phyloP scores from a whole-genome alignment of 2,888 invertebrate species.

The Athripsodes cinereus region DNA sequence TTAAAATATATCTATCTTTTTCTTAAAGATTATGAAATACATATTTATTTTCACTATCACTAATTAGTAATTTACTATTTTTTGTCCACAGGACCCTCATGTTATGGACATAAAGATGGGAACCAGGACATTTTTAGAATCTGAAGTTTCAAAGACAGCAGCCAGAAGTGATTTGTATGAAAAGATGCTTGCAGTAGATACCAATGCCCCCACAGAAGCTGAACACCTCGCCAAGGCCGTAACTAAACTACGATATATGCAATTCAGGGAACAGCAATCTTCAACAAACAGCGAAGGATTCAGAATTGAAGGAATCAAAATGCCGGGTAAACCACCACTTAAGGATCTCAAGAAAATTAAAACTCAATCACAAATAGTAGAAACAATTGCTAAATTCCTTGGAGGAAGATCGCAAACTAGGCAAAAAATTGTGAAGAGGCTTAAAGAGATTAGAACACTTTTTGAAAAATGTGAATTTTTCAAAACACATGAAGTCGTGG shows the following conservation, averaged over 20 bases:
- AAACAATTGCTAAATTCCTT: slow-evolving; percentile 70
- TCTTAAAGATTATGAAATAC: neutral
- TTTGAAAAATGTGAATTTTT: slow-evolving; percentile 84
- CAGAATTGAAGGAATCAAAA: slow-evolving; percentile 91
- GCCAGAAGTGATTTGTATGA: slow-evolving; percentile 85
- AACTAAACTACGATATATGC: slow-evolving; percentile 95
- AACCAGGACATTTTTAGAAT: slow-evolving; percentile 89
- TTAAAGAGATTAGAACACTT: slow-evolving; percentile 68
- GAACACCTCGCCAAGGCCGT: slow-evolving; percentile 79
- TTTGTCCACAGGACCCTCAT: slow-evolving; percentile 62
- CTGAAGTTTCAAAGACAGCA: slow-evolving; percentile 84
- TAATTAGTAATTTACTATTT: slow-evolving; percentile 1
- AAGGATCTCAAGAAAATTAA: slow-evolving; percentile 86
- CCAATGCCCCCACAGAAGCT: slow-evolving; percentile 74
- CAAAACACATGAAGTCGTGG: slow-evolving; percentile 84
- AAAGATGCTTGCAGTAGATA: slow-evolving; percentile 92
- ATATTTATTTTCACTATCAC: neutral
- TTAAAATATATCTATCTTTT: neutral
- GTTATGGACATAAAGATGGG: slow-evolving; percentile 99
- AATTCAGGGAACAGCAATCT: slow-evolving; percentile 88
- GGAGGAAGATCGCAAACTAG: slow-evolving; percentile 59
- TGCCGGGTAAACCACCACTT: slow-evolving; percentile 73
- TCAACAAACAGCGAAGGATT: slow-evolving; percentile 92
- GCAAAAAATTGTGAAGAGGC: slow-evolving; percentile 62
- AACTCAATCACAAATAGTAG: slow-evolving; percentile 65